Evolutionary conservation across 1,140 invertebrate species (phyloP).

Genomic region (Octopus sinensis): DNA sequence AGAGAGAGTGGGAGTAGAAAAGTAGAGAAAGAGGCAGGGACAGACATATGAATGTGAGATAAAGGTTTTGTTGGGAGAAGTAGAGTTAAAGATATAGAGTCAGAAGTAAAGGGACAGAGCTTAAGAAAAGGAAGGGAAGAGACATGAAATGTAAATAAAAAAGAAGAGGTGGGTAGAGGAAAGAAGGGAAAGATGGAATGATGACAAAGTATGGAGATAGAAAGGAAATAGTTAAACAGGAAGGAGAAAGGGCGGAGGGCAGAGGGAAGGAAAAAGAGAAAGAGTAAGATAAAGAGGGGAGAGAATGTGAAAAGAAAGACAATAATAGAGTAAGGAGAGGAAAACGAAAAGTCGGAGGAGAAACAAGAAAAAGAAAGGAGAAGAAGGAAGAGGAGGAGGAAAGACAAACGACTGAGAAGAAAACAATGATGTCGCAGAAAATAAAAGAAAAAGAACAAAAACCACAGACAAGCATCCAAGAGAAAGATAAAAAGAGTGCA

Average conservation of each 20-base stretch:
- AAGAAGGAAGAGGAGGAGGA: neutral
- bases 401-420: neutral
- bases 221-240: neutral
- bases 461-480: neutral
- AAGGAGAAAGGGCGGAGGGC: neutral
- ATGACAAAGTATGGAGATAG: neutral
- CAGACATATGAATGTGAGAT: neutral
- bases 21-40: neutral
- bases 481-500: neutral
- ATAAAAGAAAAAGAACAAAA: neutral
- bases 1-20: slow-evolving; percentile 8
- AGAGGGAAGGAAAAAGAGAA: neutral
- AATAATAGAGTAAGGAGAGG: neutral
- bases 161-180: neutral
- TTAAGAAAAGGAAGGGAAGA: neutral
- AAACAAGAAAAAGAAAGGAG: neutral
- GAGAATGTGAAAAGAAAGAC: neutral
- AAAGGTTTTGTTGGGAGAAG: neutral
- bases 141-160: neutral
- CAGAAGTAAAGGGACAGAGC: neutral
- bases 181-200: neutral
- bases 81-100: neutral
- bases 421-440: neutral
- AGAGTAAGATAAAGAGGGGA: neutral
- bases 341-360: neutral